phyloP scores from a whole-genome alignment of 1,140 invertebrate genomes.

The Melitaea cinxia region DNA sequence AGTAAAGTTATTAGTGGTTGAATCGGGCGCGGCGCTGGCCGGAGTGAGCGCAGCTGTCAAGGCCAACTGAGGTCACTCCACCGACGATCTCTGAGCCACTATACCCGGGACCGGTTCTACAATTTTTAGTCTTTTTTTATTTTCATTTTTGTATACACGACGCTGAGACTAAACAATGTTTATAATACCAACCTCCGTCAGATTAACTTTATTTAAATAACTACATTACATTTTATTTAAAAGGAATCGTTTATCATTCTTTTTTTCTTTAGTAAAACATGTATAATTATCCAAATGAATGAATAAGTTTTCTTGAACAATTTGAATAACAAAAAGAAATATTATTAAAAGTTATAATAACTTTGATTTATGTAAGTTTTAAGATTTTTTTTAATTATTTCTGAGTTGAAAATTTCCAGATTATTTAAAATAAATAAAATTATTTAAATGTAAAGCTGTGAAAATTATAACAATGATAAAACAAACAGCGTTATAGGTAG shows the following conservation, averaged over 20 bases:
- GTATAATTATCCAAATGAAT: too few relatives aligned
- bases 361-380: too few relatives aligned
- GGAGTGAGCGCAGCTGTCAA: slow-evolving; percentile 76
- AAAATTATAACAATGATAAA: neutral
- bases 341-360: too few relatives aligned
- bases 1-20: slow-evolving; percentile 78
- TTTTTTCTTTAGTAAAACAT: neutral
- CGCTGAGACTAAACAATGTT: slow-evolving; percentile 80
- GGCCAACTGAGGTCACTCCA: slow-evolving; percentile 79
- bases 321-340: too few relatives aligned
- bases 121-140: slow-evolving; percentile 81
- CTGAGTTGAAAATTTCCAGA: too few relatives aligned
- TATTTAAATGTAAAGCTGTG: too few relatives aligned
- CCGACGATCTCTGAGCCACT: slow-evolving; percentile 77
- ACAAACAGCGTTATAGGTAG: neutral
- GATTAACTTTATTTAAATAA: slow-evolving; percentile 72
- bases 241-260: slow-evolving; percentile 1
- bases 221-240: slow-evolving; percentile 28
- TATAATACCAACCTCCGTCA: slow-evolving; percentile 71
- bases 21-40: slow-evolving; percentile 65
- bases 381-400: too few relatives aligned
- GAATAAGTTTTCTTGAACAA: too few relatives aligned
- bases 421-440: too few relatives aligned
- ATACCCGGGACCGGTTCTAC: slow-evolving; percentile 78
- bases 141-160: slow-evolving; percentile 81